Percentiles rank a stretch among this genome's conserved stretches.
phyloP scores from a whole-genome alignment of 2,888 invertebrate species.

The Drosophila kokeensis region DNA sequence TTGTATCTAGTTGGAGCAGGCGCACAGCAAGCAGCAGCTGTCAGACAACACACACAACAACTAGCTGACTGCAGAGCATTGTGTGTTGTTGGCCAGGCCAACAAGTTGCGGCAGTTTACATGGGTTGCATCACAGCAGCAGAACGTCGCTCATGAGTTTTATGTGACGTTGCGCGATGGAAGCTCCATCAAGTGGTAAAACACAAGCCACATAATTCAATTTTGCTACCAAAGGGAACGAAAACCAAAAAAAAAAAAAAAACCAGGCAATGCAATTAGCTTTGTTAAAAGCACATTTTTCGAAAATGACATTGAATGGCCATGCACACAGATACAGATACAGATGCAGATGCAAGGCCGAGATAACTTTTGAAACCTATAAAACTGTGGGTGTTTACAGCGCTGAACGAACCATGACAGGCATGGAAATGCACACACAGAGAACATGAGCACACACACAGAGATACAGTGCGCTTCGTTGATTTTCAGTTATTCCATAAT shows the following conservation, averaged over 20 bases:
- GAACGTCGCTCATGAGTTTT: slow-evolving; percentile 10
- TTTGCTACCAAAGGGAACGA: slow-evolving; percentile 38
- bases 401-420: slow-evolving; percentile 71
- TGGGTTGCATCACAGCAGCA: slow-evolving; percentile 40
- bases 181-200: slow-evolving; percentile 16
- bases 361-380: slow-evolving; percentile 29
- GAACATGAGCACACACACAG: slow-evolving; percentile 5
- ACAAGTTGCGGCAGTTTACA: slow-evolving; percentile 46
- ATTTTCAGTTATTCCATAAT: slow-evolving; percentile 66
- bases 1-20: slow-evolving; percentile 84
- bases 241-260: neutral
- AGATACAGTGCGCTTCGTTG: slow-evolving; percentile 68
- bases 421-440: slow-evolving; percentile 39
- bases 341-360: slow-evolving; percentile 32
- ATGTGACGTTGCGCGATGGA: slow-evolving; percentile 21
- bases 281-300: slow-evolving; percentile 29
- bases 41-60: slow-evolving; percentile 18
- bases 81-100: slow-evolving; percentile 65
- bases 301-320: slow-evolving; percentile 36
- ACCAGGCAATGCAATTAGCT: slow-evolving; percentile 52
- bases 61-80: slow-evolving; percentile 27
- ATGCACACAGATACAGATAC: slow-evolving; percentile 2
- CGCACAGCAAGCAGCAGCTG: slow-evolving; percentile 76
- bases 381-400: slow-evolving; percentile 41
- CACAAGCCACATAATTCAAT: slow-evolving; percentile 59